Percentiles rank a stretch among this genome's conserved stretches.
These are phyloP conservation scores for Noctua comes DNA, from an alignment of 2,888 invertebrate genomes.

Conservation along the genomic window DNA sequence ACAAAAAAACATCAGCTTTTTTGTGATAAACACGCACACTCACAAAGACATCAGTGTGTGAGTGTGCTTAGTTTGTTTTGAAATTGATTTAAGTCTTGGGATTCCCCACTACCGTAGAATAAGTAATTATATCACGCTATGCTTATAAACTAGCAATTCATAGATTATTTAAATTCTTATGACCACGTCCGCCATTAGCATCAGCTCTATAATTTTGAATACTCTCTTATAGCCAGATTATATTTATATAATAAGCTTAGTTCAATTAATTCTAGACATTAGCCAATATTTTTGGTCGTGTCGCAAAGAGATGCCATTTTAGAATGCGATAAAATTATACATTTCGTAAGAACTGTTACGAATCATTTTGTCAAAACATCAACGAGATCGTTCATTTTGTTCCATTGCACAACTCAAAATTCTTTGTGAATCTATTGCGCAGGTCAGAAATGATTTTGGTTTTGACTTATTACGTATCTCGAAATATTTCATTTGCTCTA, in stretches of 20 bases:
- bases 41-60: neutral
- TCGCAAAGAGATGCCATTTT: conserved; percentile 17
- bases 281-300: conserved; percentile 27
- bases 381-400: conserved; percentile 19
- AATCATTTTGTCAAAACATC: conserved; percentile 34
- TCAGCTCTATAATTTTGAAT: neutral
- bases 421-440: neutral
- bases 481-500: neutral
- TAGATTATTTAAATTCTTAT: neutral
- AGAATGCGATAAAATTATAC: conserved; percentile 18
- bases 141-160: neutral
- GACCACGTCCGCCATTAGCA: neutral
- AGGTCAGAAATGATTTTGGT: conserved; percentile 9
- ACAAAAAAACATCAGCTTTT: neutral
- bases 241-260: conserved; percentile 13
- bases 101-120: neutral
- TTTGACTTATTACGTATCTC: neutral
- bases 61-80: neutral
- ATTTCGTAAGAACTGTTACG: conserved; percentile 43
- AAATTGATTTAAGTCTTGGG: neutral
- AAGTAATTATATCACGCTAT: neutral
- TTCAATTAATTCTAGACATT: conserved; percentile 35
- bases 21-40: neutral
- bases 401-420: conserved; percentile 34
- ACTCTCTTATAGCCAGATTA: neutral